phyloP scores from a whole-genome alignment of 30 jellyfish, hydroid and myxozoan genomes.

The Calvadosia cruxmelitensis region DNA sequence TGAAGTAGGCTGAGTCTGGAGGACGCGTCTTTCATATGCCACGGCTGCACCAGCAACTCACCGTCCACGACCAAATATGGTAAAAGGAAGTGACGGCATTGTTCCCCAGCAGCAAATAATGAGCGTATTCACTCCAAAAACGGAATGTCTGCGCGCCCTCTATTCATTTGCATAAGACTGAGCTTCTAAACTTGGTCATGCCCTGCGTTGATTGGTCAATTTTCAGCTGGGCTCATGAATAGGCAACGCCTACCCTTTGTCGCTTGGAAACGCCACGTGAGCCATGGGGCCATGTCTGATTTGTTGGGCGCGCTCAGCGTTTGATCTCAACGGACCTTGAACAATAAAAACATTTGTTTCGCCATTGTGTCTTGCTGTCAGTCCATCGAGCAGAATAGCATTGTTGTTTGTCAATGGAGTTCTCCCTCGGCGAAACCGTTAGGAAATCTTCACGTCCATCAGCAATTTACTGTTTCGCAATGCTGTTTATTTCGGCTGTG shows the following conservation, averaged over 20 bases:
- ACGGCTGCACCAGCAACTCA: constrained; percentile 1
- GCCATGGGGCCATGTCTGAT: background rate
- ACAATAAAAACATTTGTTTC: no score
- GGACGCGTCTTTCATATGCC: constrained; percentile 3
- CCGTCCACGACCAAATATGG: background rate
- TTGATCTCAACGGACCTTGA: no score
- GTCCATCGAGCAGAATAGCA: no score
- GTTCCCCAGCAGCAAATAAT: background rate
- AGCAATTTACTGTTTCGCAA: no score
- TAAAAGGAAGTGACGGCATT: constrained; percentile 1
- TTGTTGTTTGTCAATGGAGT: no score
- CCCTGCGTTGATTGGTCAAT: background rate
- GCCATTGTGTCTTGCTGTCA: no score
- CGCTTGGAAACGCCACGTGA: constrained; percentile 2
- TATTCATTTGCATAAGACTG: background rate
- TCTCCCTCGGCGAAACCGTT: no score
- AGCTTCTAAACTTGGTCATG: background rate
- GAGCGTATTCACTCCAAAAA: background rate
- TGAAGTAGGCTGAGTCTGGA: background rate
- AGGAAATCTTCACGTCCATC: no score
- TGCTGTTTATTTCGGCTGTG: no score
- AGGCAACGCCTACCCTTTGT: constrained; percentile 1
- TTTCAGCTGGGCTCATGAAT: background rate
- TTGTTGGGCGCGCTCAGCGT: no score
- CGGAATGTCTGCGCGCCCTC: background rate